Base-by-base conservation (phyloP, 2,888 invertebrate genomes). In the Anoplius nigerrimus region DNA sequence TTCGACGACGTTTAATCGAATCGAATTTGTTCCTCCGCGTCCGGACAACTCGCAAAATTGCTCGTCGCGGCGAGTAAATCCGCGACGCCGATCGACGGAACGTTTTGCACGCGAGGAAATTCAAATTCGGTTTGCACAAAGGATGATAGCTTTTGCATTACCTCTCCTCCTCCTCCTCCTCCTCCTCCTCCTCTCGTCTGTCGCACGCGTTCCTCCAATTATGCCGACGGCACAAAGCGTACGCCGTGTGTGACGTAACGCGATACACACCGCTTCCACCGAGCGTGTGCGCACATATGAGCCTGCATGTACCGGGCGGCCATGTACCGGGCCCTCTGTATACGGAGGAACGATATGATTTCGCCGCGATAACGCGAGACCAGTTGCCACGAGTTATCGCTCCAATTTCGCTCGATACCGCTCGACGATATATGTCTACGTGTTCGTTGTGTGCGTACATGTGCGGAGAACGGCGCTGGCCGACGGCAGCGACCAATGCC, bases 381-480 rank as follows among this genome's bases (percentile, higher is more conserved):
- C 62, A 45, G 62, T 58, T 57, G 16, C 56, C 18, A 66, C 60
- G 66, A 62, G 68, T 73, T 72, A 78, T 73, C 69, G 77, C 62
- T 51, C 53, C 69, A 75, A 72, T 78, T 75, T 75, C 65, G 34
- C 34, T 34, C 34, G 34, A 34, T 34, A 34, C 34, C 34, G 34
- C 6, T n/a, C 34, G 34, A 34, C 34, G 34, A 34, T 34, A 34
- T 11, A 34, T 34, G 34, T 13, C 34, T 34, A 34, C 34, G n/a
- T n/a, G n/a, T n/a, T n/a, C n/a, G n/a, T n/a, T n/a, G n/a, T n/a
- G n/a, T n/a, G n/a, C n/a, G n/a, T n/a, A n/a, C n/a, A n/a, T n/a
- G n/a, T n/a, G n/a, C n/a, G n/a, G n/a, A n/a, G n/a, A n/a, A n/a
- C n/a, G n/a, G n/a, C n/a, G n/a, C n/a, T n/a, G n/a, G n/a, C n/a